Evolutionary conservation across 1,140 invertebrate genomes (phyloP), one percentile per base, ranked within the genome.

Genomic region (Phenacoccus solenopsis): DNA sequence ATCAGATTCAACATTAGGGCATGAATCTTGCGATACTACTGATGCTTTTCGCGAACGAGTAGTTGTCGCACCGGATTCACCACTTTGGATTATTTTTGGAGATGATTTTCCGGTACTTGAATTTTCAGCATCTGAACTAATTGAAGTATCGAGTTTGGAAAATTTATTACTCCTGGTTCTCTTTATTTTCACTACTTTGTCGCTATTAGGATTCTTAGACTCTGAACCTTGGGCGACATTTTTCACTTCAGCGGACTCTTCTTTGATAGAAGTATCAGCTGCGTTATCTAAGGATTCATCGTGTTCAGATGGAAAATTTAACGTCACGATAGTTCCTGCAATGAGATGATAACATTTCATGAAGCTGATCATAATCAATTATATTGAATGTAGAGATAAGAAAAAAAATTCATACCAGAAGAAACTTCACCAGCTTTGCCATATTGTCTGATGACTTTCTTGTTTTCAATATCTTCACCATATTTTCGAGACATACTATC

Each of bases 401-500:
- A n/a, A n/a, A 25, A 25, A 24, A 64, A 24, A 9, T 64, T 9
- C 9, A 24, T 64, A 64, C 59, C 59, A 24, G 59, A 64, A 5
- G 59, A 64, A 25, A 64, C 59, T 25, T 64, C 59, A 24, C 59
- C 59, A 24, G 59, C 59, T 27, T 64, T 64, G 21, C 59, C 59
- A 64, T 64, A 64, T 27, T 64, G 59, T 16, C 59, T 3, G 5
- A 64, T 64, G 4, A 64, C 25, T 64, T 64, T 64, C 59, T 64
- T 64, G 9, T 24, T 64, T 22, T 64, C 59, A 3, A 16, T 64
- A 25, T 27, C 59, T 24, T 64, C 59, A 20, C 38, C 38, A n/a
- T 9, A 49, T 49, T 64, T 64, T 24, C 21, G 59, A 13, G 5
- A 32, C 5, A 32, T 13, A 49, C 38, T 49, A 24, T 64, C 59